Base-by-base conservation (phyloP, 2,888 invertebrate species). In the Thereva unica region DNA sequence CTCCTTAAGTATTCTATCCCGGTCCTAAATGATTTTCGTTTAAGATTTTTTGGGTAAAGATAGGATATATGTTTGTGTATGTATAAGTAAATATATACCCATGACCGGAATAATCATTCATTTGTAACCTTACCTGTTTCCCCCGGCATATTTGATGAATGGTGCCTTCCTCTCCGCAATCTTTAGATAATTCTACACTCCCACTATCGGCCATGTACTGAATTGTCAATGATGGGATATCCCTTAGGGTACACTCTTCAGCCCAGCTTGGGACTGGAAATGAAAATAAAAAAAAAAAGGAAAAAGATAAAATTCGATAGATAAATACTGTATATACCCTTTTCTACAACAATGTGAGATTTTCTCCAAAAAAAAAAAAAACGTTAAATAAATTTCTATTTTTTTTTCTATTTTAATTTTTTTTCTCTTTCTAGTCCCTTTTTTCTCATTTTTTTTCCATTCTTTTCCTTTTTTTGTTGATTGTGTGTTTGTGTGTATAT, bases 161-260 rank as follows among this genome's bases (percentile, higher is more conserved):
- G 3, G 89, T 87, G 8, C 89, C 90, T 68, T 89, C 89, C 68
- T 89, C 80, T 59, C 90, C 90, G 73, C 91, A 91, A 77, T 91
- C 90, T 38, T 89, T 86, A 45, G 89, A 89, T 65, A 91, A 82
- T 77, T 89, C 90, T 59, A 91, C 86, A 54, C 89, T 89, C 42
- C 89, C 89, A 76, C 89, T 88, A 76, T 91, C 91, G 38, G 90
- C 90, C 75, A 90, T 84, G 76, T 89, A 91, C 67, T 90, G 84
- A 71, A 89, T 87, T 1, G 90, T 91, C 71, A 90, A 80, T 41
- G 89, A 89, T 4, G 90, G 89, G 72, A 90, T 80, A 67, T 88
- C 88, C 72, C 86, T 86, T 67, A 90, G 81, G 79, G 90, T 86
- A 76, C 91, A 91, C 38, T 89, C 88, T 72, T 86, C 86, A n/a